Evolutionary conservation across 2,888 invertebrate genomes (phyloP).

Genomic region (Acleris laterana): DNA sequence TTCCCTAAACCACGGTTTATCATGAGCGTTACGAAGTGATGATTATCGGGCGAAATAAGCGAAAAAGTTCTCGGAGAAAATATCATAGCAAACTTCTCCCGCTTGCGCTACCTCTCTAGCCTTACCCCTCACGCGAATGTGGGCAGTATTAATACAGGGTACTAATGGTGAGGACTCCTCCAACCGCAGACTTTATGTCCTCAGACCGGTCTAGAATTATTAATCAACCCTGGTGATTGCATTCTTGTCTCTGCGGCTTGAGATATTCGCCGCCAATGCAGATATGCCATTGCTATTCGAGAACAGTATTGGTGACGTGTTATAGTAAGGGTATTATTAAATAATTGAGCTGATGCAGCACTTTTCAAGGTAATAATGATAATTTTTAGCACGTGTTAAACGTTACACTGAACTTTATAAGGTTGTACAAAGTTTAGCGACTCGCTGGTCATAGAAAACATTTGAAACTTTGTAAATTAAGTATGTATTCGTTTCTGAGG

Average conservation of each 20-base stretch:
- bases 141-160: slow-evolving; percentile 76
- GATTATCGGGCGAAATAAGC: no score
- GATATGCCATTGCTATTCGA: slow-evolving; percentile 58
- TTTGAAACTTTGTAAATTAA: no score
- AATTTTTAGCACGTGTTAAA: no score
- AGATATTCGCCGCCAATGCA: slow-evolving; percentile 50
- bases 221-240: slow-evolving; percentile 80
- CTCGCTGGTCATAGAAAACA: no score
- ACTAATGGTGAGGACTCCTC: slow-evolving; percentile 65
- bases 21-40: no score
- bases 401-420: no score
- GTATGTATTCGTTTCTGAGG: no score
- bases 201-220: slow-evolving; percentile 80
- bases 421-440: no score
- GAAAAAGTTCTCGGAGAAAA: neutral
- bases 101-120: slow-evolving; percentile 4
- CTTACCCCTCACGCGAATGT: slow-evolving; percentile 52
- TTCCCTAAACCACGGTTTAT: no score
- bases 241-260: slow-evolving; percentile 54
- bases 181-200: slow-evolving; percentile 78
- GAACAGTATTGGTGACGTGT: slow-evolving; percentile 46
- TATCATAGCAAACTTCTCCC: neutral
- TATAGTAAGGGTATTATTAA: neutral
- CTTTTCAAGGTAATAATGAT: no score
- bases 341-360: no score